Conservation (phyloP, 2,888 invertebrate species). For the Aspidiotus destructor region DNA sequence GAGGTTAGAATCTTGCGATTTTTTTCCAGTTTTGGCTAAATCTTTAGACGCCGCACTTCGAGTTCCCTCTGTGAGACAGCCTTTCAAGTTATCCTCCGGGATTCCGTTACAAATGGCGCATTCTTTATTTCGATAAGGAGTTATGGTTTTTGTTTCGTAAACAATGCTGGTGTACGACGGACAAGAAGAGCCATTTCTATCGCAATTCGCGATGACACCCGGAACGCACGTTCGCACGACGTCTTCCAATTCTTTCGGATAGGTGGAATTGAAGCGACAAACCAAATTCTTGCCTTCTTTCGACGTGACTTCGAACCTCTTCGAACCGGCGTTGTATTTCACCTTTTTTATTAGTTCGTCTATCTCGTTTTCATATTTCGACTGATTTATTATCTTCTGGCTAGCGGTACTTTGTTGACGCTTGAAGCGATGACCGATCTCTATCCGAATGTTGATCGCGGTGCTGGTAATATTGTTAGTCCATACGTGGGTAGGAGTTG, state of each 20-base stretch:
- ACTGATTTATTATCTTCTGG: not conserved
- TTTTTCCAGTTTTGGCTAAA: no score
- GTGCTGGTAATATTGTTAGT: not conserved
- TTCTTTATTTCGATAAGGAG: constrained; percentile 44
- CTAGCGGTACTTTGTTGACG: not conserved
- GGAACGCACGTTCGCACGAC: constrained; percentile 42
- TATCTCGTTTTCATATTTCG: not conserved
- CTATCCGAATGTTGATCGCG: not conserved
- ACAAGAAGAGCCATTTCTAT: constrained; percentile 41
- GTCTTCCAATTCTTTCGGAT: not conserved
- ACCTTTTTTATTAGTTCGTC: constrained; percentile 8
- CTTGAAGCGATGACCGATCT: not conserved
- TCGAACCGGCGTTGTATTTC: not conserved
- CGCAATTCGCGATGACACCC: constrained; percentile 40
- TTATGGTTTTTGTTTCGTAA: constrained; percentile 40
- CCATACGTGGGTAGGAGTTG: no score
- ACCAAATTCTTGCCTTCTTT: constrained; percentile 5
- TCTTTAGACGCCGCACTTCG: no score
- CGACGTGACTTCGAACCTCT: not conserved
- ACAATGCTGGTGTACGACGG: constrained; percentile 43
- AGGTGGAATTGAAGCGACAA: constrained; percentile 15
- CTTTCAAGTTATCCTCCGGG: not conserved
- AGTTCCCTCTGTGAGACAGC: not conserved
- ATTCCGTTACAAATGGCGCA: constrained; percentile 44
- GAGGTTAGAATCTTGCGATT: no score